phyloP scores from a whole-genome alignment of 2,113 vertebrate genomes.

The Numenius arquata region DNA sequence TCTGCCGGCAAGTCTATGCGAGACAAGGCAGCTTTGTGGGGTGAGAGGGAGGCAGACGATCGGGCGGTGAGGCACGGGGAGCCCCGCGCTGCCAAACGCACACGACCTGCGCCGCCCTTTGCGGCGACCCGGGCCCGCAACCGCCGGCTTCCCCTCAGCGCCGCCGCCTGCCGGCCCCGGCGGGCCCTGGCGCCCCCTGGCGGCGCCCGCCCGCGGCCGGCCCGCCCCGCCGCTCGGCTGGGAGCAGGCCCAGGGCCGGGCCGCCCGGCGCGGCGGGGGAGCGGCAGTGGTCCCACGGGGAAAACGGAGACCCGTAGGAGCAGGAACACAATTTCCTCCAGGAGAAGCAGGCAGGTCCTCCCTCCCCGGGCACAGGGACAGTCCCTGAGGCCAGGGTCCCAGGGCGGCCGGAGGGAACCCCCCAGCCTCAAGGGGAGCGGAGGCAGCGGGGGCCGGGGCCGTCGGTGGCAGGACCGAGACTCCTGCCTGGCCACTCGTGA shows the following conservation, averaged over 20 bases:
- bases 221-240: background rate
- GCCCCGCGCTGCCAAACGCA: too few relatives aligned
- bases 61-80: background rate
- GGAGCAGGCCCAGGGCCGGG: background rate
- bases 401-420: background rate
- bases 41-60: fast-evolving
- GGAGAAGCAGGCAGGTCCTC: background rate
- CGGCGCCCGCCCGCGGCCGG: background rate
- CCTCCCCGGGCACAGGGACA: background rate
- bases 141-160: background rate
- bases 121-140: fast-evolving
- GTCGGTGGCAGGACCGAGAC: fast-evolving
- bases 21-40: background rate
- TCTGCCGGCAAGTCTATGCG: fast-evolving
- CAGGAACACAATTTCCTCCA: fast-evolving
- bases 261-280: too few relatives aligned
- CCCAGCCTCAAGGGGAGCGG: background rate
- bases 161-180: background rate
- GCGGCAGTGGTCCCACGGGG: fast-evolving
- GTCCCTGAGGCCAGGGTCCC: background rate
- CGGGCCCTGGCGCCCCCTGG: background rate
- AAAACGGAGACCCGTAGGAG: background rate
- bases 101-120: fast-evolving
- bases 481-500: too few relatives aligned
- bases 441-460: too few relatives aligned